Evolutionary conservation across 2,888 invertebrate species (phyloP), one percentile per base, ranked within the genome.

Genomic region (Lasioglossum vierecki): DNA sequence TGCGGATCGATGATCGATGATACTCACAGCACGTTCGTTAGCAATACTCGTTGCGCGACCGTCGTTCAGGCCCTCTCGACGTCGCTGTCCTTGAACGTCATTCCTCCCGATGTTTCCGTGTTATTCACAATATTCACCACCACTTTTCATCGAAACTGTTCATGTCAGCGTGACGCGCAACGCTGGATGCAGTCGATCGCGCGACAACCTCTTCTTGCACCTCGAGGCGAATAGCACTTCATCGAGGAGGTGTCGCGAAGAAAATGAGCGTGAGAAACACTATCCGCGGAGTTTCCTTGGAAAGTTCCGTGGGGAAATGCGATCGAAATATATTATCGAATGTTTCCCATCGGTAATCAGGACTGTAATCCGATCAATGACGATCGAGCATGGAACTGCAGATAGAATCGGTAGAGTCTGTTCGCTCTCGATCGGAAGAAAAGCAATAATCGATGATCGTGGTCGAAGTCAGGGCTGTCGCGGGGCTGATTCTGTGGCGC

Each of bases 1-100:
- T 35, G 72, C 26, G 60, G 80, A 39, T 73, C n/a, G 85, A 80
- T 73, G 89, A 85, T 85, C 79, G 82, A 89, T 79, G 85, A 87
- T 80, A n/a, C 41, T 41, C 73, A 70, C 71, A 68, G 83, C 85
- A 85, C 85, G 80, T 76, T 63, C 39, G 68, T 79, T 53, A 68
- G 53, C 49, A 53, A 63, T 53, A n/a, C n/a, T 57, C 22, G 22
- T 57, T 41, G 75, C 75, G 18, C 60, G 18, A 13, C 3, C 35
- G 35, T 35, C 46, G 49, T 30, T 46, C 46, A 46, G 1, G 18
- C 77, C 60, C 68, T 80, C 68, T 68, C 73, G 73, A 44, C 68
- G 35, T 53, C 57, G 30, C 71, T 6, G 9, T 26, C 22, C 5
- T 53, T 26, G 8, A 2, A 11, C 44, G 11, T 76, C 53, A 9